Evolutionary conservation across 2,797 vertebrate genomes (phyloP), one percentile per base, ranked within the genome.

Genomic region (Acropternis orthonyx): DNA sequence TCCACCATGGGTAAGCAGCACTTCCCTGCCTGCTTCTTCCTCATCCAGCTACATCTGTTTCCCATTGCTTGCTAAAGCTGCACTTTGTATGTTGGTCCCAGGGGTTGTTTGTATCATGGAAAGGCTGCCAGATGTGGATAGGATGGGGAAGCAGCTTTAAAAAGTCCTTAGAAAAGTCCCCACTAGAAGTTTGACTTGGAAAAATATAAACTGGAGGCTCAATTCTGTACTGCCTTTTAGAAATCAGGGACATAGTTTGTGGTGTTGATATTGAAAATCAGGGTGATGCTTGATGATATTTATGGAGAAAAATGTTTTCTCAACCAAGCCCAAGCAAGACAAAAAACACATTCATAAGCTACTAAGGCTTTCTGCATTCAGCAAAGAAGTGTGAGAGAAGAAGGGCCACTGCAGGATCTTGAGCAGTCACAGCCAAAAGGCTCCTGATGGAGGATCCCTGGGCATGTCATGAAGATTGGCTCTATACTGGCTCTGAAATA

Each of bases 1-100:
- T 98, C 97, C 37, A 99, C 99, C 13, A 97, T 98, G 90, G 99
- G 99, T 99, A 97, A 96, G 86, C 93, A 72, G 41, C 30, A 10
- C 39, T 91, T 51, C 51, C 51, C 59, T 67, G 56, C 51, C 77
- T 65, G 14, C 73, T 68, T 61, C 76, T 90, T 94, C 80, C 30
- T 44, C 59, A 22, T 52, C 27, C 72, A 58, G 48, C 28, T 46
- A 2, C 49, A 58, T 75, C 73, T 85, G 51, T 55, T 81, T 78
- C 77, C 48, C 16, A 48, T 94, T 85, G 62, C 27, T 55, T 88
- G 89, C 66, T n/a, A 62, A 67, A 85, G 34, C 58, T 92, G n/a
- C 13, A 10, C 7, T 71, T 2, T 0, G 14, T 55, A 12, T 10
- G 28, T 34, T 85, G 43, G 32, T 18, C 68, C 36, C 62, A 37